Conservation (phyloP, 2,797 vertebrate species). For the Myotis daubentonii region DNA sequence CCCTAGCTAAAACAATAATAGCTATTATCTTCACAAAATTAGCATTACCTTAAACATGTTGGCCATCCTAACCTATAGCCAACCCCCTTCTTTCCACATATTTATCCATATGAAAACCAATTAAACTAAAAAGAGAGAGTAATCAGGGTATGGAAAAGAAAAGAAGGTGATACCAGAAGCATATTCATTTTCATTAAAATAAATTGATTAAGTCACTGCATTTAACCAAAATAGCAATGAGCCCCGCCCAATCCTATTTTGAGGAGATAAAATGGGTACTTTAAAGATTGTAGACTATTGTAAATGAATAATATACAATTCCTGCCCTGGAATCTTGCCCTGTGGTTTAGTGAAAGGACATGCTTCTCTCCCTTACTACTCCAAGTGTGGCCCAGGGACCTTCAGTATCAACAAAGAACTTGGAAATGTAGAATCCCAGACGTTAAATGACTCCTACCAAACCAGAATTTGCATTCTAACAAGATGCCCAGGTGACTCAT, state of each 20-base stretch:
- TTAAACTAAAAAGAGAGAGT: background rate
- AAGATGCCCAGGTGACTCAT: background rate
- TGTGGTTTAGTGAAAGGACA: background rate
- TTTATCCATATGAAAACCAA: background rate
- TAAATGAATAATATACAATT: background rate
- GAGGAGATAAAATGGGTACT: background rate
- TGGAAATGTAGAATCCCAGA: background rate
- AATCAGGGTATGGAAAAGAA: background rate
- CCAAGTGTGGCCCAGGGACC: background rate
- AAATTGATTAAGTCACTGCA: background rate
- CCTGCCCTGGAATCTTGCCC: background rate
- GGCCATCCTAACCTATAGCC: background rate
- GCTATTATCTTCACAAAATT: background rate
- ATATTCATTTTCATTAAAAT: background rate
- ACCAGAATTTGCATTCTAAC: background rate
- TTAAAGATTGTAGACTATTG: background rate
- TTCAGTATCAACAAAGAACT: background rate
- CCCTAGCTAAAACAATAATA: background rate
- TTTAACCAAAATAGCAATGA: slow-evolving; percentile 9
- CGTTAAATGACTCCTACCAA: background rate
- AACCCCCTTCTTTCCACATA: background rate
- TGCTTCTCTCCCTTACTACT: background rate
- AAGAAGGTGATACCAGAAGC: background rate
- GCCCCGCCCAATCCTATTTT: background rate
- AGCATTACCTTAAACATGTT: background rate